phyloP scores from a whole-genome alignment of 2,797 vertebrate species.

The Ficedula albicollis region DNA sequence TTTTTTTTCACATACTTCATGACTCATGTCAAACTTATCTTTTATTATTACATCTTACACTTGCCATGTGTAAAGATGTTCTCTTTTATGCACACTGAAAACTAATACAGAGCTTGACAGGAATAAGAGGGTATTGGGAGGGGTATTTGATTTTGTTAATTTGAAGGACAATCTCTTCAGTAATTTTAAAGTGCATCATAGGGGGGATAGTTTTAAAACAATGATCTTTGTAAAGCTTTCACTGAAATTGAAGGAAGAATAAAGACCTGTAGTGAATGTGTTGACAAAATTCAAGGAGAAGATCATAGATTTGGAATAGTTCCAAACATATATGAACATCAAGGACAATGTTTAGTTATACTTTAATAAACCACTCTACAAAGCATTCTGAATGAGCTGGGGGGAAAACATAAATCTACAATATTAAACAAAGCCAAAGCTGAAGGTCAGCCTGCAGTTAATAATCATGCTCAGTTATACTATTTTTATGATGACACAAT shows the following conservation, averaged over 20 bases:
- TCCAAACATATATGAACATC: slow-evolving; percentile 75
- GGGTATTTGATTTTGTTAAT: background rate
- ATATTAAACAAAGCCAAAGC: slow-evolving; percentile 54
- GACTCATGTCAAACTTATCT: background rate
- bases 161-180: background rate
- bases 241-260: background rate
- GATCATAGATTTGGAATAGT: slow-evolving; percentile 74
- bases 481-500: slow-evolving; percentile 21
- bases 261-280: background rate
- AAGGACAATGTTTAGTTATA: slow-evolving; percentile 84
- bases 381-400: slow-evolving; percentile 81
- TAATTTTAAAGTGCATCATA: background rate
- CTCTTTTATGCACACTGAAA: background rate
- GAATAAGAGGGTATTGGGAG: background rate
- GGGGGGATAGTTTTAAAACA: background rate
- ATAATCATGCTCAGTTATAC: background rate
- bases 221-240: background rate
- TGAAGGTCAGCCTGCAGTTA: slow-evolving; percentile 38
- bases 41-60: background rate
- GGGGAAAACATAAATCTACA: slow-evolving; percentile 77
- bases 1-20: background rate
- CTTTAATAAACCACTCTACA: slow-evolving; percentile 88
- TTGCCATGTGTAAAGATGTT: background rate
- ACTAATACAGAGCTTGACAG: background rate
- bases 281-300: slow-evolving; percentile 38